phyloP scores from a whole-genome alignment of 2,888 invertebrate genomes.

The Drosophila sordidula region DNA sequence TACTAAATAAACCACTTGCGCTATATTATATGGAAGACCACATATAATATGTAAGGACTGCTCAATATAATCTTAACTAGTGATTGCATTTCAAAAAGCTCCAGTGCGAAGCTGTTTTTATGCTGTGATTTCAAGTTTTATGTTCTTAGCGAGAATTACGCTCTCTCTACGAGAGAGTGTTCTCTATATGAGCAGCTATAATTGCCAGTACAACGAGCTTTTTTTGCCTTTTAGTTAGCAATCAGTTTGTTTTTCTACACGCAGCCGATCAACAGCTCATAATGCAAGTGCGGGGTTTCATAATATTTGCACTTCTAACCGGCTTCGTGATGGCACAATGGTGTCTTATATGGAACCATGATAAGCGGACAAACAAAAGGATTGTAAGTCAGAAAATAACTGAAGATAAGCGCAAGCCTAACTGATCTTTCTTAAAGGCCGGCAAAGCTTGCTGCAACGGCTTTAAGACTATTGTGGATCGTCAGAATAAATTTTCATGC shows the following conservation, averaged over 20 bases:
- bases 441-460: constrained; percentile 1
- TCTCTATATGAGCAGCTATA: too few relatives aligned
- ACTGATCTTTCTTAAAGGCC: not conserved
- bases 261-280: not conserved
- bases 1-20: too few relatives aligned
- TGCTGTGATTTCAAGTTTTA: too few relatives aligned
- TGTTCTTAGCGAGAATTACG: too few relatives aligned
- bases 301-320: constrained; percentile 2
- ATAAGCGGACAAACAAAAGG: rapidly evolving
- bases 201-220: too few relatives aligned
- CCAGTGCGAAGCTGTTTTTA: too few relatives aligned
- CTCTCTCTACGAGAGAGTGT: too few relatives aligned
- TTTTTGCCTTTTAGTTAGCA: too few relatives aligned
- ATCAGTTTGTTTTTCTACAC: constrained; percentile 8
- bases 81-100: too few relatives aligned
- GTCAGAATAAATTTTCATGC: not conserved
- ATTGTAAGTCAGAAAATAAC: not conserved
- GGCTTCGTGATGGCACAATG: not conserved
- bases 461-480: rapidly evolving
- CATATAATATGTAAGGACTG: too few relatives aligned
- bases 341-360: not conserved
- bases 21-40: too few relatives aligned
- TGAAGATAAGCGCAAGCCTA: not conserved
- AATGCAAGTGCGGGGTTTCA: constrained; percentile 1
- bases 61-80: too few relatives aligned